Conservation (phyloP, 2,888 invertebrate genomes). For the Caenorhabditis sp. region DNA sequence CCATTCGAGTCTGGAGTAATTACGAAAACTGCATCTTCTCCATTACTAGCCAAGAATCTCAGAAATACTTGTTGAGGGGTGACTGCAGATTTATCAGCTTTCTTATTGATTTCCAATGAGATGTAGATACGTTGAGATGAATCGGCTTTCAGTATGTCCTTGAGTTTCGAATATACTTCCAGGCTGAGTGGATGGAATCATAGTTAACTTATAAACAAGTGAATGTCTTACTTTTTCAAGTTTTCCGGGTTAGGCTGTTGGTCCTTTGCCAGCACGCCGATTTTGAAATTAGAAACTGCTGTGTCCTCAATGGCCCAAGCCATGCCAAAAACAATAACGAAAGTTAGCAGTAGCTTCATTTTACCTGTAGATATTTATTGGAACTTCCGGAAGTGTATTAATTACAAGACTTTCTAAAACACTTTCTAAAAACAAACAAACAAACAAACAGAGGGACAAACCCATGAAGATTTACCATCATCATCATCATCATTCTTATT, state of each 20-base stretch:
- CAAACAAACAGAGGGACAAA: no score
- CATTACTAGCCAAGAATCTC: conserved; percentile 84
- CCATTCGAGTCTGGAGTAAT: conserved; percentile 26
- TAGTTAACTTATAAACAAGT: not conserved
- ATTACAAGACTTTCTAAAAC: no score
- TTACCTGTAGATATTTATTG: conserved; percentile 8
- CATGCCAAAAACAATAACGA: not conserved
- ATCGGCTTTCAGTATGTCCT: conserved; percentile 87
- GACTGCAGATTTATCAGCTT: conserved; percentile 84
- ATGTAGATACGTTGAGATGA: conserved; percentile 90
- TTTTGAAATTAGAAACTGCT: conserved; percentile 85
- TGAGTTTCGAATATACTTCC: conserved; percentile 85
- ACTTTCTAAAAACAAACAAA: no score
- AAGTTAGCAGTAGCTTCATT: conserved; percentile 29
- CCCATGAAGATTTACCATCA: no score
- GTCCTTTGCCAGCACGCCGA: conserved; percentile 81
- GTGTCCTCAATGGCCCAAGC: conserved; percentile 74
- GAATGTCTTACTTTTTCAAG: conserved; percentile 34
- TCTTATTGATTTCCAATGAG: conserved; percentile 87
- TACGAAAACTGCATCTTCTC: conserved; percentile 86
- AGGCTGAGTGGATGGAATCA: conserved; percentile 82
- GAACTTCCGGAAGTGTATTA: no score
- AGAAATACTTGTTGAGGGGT: conserved; percentile 86
- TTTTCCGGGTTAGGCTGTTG: conserved; percentile 28
- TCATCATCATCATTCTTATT: no score